A percentile compares a stretch with the other conserved stretches of the same genome.
phyloP scores from a whole-genome alignment of 2,888 invertebrate species.

The Azorinus chamasolen region DNA sequence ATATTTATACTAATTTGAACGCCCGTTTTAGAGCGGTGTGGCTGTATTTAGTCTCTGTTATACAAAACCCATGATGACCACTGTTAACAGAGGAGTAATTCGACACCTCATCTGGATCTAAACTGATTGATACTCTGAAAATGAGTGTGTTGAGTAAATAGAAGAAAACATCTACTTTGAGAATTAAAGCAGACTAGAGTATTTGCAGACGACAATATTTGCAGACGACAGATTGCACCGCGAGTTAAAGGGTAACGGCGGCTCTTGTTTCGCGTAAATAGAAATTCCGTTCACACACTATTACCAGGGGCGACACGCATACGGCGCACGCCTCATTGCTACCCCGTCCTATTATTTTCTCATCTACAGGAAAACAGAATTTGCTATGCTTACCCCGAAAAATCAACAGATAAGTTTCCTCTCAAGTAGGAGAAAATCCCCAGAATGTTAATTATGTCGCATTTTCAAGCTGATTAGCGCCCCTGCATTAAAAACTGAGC shows the following conservation, averaged over 20 bases:
- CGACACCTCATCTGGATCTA: too few species aligned
- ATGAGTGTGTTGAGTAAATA: too few species aligned
- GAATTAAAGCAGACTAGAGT: too few species aligned
- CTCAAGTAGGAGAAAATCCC: constrained; percentile 12
- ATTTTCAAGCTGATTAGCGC: constrained; percentile 59
- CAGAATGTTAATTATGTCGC: constrained; percentile 59
- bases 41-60: too few species aligned
- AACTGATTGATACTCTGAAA: too few species aligned
- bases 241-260: too few species aligned
- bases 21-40: too few species aligned
- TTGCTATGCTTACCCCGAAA: constrained; percentile 11
- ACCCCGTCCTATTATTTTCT: constrained; percentile 36
- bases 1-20: too few species aligned
- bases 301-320: constrained; percentile 14
- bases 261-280: constrained; percentile 35
- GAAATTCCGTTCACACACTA: constrained; percentile 14
- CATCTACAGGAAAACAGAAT: constrained; percentile 20
- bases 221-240: too few species aligned
- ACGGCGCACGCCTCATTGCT: constrained; percentile 35
- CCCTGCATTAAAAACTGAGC: constrained; percentile 29
- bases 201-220: too few species aligned
- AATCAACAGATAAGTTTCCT: constrained; percentile 35
- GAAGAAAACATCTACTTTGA: not conserved
- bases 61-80: too few species aligned
- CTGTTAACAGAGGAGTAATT: too few species aligned